Evolutionary conservation across 1,140 invertebrate species (phyloP), one percentile per base, ranked within the genome.

Genomic region (Procambarus virginalis): DNA sequence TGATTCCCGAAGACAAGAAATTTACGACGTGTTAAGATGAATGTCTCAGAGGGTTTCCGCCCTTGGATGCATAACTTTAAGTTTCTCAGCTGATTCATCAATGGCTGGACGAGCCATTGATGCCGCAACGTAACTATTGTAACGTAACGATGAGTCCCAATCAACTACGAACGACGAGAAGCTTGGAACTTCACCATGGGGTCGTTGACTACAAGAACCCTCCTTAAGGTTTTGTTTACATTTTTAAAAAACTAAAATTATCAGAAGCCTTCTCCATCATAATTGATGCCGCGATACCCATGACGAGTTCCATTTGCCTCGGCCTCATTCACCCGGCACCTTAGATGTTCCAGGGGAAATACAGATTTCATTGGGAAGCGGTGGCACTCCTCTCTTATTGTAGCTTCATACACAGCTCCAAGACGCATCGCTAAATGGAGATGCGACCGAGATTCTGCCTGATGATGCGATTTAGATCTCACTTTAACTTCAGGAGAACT

Each of bases 11-110:
- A n/a, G 22, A 60, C 22, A 60, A 49, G 79, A 81, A 12, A 81
- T 60, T 45, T 81, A 81, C 55, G 55, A 60, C n/a, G 79, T 81
- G 60, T 64, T 64, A 17, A 64, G 17, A 64, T 64, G 12, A 64
- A 64, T 64, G 60, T 64, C 2, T 20, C 60, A 4, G 60, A 20
- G 12, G 34, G 34, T 20, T 64, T 64, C 4, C 60, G 17, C 60
- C 60, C 17, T 4, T 64, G 14, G 20, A 64, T 64, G 17, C 12
- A 14, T 64, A 10, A 3, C 12, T 64, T 64, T 2, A 64, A 64
- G 17, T 5, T 64, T 10, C 17, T 12, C 60, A 20, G 12, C 34
- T 34, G 20, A 10, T 64, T 8, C 20, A 64, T 64, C 17, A 64
- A 64, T 64, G 12, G 60, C 4, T 64, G 60, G 17, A 64, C 60